Base-by-base conservation (phyloP, 37 sponge, comb jelly and placozoan genomes). In the Cliona cf. orientalis region DNA sequence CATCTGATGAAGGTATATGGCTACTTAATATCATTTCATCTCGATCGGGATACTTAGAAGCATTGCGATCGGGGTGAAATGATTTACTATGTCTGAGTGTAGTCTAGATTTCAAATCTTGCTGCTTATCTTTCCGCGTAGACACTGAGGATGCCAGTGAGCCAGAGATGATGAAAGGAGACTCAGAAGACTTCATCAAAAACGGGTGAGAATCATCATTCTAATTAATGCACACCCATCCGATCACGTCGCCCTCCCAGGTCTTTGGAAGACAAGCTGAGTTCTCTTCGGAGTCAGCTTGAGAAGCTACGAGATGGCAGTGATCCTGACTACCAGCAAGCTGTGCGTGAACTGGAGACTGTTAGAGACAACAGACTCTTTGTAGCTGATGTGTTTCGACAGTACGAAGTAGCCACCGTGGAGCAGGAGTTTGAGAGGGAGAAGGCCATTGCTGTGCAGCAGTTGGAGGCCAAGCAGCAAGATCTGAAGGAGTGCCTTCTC, bases 91-190 rank as follows among this genome's bases (percentile, higher is more conserved):
- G n/a, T n/a, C n/a, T n/a, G n/a, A n/a, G n/a, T n/a, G n/a, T n/a
- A n/a, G n/a, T n/a, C n/a, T n/a, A n/a, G n/a, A n/a, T n/a, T n/a
- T n/a, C n/a, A n/a, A n/a, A n/a, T n/a, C n/a, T n/a, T n/a, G n/a
- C n/a, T n/a, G n/a, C n/a, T n/a, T 62, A 46, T 22, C 42, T 72
- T 56, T 34, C 35, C 31, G 49, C 40, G 6, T 46, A 90, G 95
- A 94, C 66, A 94, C 95, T 32, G 95, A 94, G 42, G 95, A 90
- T 44, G 95, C 95, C 12, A 94, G 95, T 84, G 95, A 94, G 78
- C 73, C 88, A 19, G 95, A 94, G 40, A 72, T 44, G 46, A 79
- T 76, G 11, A 85, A 63, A 22, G 43, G 58, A 31, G 90, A 89
- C n/a, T 43, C 63, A 36, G 72, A 53, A 3, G 71, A 69, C 19